Evolutionary conservation across 1,140 invertebrate species (phyloP).

Genomic region (Tetramorium alpestre): DNA sequence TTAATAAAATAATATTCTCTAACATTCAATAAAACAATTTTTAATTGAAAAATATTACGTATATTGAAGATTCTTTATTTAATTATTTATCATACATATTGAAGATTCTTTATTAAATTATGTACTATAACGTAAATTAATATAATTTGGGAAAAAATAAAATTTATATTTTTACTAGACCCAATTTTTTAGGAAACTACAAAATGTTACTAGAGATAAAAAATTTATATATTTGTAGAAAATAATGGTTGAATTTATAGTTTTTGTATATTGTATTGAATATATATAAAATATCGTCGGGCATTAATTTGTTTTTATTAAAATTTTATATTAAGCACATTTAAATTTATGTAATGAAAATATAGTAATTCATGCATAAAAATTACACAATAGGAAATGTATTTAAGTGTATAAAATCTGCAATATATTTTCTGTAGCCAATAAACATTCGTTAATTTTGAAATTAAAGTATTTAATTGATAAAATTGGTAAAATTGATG

Average conservation of each 20-base stretch:
- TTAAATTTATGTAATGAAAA: neutral
- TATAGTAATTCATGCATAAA: neutral
- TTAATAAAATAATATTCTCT: conserved; percentile 8
- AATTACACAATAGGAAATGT: conserved; percentile 18
- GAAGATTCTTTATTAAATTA: conserved; percentile 1
- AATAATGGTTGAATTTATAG: neutral
- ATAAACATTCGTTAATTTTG: neutral
- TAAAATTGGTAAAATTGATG: conserved; percentile 4
- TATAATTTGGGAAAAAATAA: neutral
- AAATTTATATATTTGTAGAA: neutral
- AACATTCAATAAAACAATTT: conserved; percentile 13
- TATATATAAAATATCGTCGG: neutral
- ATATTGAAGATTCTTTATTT: neutral
- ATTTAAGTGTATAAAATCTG: neutral
- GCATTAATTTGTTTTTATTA: conserved; percentile 27
- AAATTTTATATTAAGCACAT: conserved; percentile 9
- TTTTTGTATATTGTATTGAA: neutral
- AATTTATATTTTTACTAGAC: neutral
- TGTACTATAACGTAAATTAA: neutral
- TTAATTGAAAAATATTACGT: neutral
- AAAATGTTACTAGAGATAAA: neutral
- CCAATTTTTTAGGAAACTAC: neutral
- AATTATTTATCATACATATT: neutral
- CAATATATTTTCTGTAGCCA: neutral
- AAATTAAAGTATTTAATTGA: neutral